phyloP scores from a whole-genome alignment of 2,113 vertebrate species.

The Catagonus wagneri region DNA sequence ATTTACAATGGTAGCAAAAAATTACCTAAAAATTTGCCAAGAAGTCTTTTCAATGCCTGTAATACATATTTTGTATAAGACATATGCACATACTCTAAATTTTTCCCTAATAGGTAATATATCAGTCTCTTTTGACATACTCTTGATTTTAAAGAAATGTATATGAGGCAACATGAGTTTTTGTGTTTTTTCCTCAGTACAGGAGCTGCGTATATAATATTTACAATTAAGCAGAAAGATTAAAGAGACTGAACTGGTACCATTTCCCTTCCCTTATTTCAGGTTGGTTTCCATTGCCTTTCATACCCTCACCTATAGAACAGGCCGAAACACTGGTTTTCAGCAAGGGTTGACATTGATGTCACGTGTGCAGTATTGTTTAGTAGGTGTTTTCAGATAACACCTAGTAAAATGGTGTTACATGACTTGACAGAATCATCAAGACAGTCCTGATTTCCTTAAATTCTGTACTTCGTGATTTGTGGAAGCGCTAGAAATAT shows the following conservation, averaged over 20 bases:
- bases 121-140: not conserved
- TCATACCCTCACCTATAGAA: not conserved
- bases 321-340: not conserved
- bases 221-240: slow-evolving; percentile 46
- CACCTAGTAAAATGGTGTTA: slow-evolving; percentile 22
- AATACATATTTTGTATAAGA: not conserved
- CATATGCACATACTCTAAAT: not conserved
- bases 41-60: not conserved
- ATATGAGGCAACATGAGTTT: not conserved
- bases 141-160: not conserved
- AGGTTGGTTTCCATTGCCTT: not conserved
- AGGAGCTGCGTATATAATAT: not conserved
- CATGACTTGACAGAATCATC: not conserved
- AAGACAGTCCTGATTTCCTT: not conserved
- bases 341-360: not conserved
- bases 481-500: not conserved
- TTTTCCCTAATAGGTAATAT: not conserved
- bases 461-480: slow-evolving; percentile 39
- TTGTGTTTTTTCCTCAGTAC: not conserved
- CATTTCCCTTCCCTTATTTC: not conserved
- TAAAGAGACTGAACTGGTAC: not conserved
- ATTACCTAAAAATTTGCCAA: not conserved
- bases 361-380: not conserved
- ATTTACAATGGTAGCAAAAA: slow-evolving; percentile 19
- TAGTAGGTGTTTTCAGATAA: not conserved